These are phyloP conservation scores for Tor tambroides DNA, from an alignment of 2,113 vertebrate species.

Conservation along the genomic window DNA sequence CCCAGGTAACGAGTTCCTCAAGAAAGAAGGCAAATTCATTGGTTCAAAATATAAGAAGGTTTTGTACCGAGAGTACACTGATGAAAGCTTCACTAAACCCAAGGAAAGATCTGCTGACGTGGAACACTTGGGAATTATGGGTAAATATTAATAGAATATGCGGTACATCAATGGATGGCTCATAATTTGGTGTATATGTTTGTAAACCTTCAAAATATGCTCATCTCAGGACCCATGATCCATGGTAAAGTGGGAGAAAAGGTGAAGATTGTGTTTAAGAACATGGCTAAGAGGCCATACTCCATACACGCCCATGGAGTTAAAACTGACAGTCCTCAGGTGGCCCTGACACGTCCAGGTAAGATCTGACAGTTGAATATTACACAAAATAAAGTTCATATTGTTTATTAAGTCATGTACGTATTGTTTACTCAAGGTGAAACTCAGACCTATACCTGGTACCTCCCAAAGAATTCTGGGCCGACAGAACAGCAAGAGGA, in stretches of 20 bases:
- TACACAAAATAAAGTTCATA: slow-evolving; percentile 73
- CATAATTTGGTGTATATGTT: background rate
- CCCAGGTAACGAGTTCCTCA: slow-evolving; percentile 83
- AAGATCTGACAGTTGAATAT: slow-evolving; percentile 39
- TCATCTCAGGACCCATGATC: slow-evolving; percentile 83
- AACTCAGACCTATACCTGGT: slow-evolving; percentile 74
- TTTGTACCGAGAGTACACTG: slow-evolving; percentile 87
- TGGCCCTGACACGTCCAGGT: slow-evolving; percentile 84
- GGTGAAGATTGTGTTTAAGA: slow-evolving; percentile 89
- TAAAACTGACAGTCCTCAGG: slow-evolving; percentile 79
- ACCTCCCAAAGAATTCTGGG: slow-evolving; percentile 74
- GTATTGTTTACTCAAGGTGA: slow-evolving; percentile 74
- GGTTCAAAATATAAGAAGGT: slow-evolving; percentile 94
- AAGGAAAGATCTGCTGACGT: slow-evolving; percentile 76
- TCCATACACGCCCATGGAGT: slow-evolving; percentile 93
- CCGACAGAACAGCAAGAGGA: slow-evolving; percentile 77
- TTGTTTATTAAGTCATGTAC: background rate
- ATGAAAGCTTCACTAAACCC: slow-evolving; percentile 78
- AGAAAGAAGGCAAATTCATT: slow-evolving; percentile 82
- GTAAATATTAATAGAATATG: slow-evolving; percentile 69
- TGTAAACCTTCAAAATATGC: background rate
- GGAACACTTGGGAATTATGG: slow-evolving; percentile 88
- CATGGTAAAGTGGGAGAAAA: slow-evolving; percentile 79
- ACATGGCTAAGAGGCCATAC: slow-evolving; percentile 87
- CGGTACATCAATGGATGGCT: background rate